Evolutionary conservation across 2,113 vertebrate species (phyloP), one percentile per base, ranked within the genome.

Genomic region (Phyllostomus discolor): DNA sequence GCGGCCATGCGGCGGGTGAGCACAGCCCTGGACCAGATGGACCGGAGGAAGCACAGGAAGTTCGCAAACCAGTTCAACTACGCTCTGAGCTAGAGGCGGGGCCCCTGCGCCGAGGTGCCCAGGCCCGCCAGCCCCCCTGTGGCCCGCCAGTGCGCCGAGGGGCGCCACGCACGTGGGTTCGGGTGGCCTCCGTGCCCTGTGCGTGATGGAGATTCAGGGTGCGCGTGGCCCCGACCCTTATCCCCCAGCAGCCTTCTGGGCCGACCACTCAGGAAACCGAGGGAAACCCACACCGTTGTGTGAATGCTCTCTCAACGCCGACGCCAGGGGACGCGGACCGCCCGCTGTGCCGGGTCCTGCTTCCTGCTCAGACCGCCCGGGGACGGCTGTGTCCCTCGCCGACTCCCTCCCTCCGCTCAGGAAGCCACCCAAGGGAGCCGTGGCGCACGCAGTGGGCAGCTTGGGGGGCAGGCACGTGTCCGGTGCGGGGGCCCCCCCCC

Each of bases 31-130:
- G 99, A 98, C 97, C 98, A 95, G 94, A 96, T 99, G 90, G 99
- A 99, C 98, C 97, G 67, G 80, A 99, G 98, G 86, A 99, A 99
- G 96, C 99, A 99, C 0, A 99, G 99, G 88, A 99, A 99, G 98
- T 99, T 99, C 98, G 98, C 99, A 93, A 99, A 99, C 98, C 99
- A 99, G 98, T 99, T 99, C 96, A 99, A 99, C 98, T 99, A 99
- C 0, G 99, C 99, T 0, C 98, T 99, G 97, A 98, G 99, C 95
- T 99, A 98, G 99, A 41, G 43, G n/a, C 7, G 22, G 16, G 31
- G 8, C 88, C 1, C 46, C 31, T 0, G 1, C 62, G 57, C 91
- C 41, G 52, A 2, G 7, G 22, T 7, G 76, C 11, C 26, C 72
- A 84, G 20, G 3, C 0, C 15, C 46, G 0, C 67, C 48, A 0